These are phyloP conservation scores for Platanista minor DNA, from an alignment of 2,113 vertebrate genomes.

Conservation along the genomic window DNA sequence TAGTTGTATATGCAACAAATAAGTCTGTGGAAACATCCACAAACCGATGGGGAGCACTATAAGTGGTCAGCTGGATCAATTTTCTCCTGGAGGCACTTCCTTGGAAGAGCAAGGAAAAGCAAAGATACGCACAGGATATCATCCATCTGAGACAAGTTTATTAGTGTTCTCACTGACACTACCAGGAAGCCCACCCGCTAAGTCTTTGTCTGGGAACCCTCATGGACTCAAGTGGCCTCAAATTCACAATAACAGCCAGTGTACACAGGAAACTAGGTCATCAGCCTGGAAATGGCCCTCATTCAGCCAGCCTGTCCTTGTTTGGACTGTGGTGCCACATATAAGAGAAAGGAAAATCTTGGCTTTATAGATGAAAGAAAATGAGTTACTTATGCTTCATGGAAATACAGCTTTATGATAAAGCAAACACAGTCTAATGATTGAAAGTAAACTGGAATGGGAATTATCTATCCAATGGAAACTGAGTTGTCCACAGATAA, in stretches of 20 bases:
- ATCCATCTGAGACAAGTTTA: constrained; percentile 59
- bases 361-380: background rate
- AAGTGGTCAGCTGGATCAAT: constrained; percentile 54
- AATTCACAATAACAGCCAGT: background rate
- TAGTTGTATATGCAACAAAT: constrained; percentile 24
- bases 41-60: background rate
- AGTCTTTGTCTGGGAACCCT: background rate
- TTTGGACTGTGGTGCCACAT: background rate
- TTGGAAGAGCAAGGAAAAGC: constrained; percentile 48
- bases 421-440: background rate
- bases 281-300: background rate
- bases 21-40: constrained; percentile 28
- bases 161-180: constrained; percentile 41
- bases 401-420: background rate
- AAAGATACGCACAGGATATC: constrained; percentile 55
- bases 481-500: background rate
- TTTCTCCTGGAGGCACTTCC: constrained; percentile 55
- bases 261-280: constrained; percentile 35
- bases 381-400: background rate
- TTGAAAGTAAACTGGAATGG: background rate
- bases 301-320: background rate
- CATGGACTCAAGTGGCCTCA: background rate
- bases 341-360: background rate
- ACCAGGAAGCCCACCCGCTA: constrained; percentile 32
- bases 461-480: background rate